Percentiles rank a stretch among this genome's conserved stretches.
Conservation (phyloP, 2,113 vertebrate species). For the Lepus americanus region DNA sequence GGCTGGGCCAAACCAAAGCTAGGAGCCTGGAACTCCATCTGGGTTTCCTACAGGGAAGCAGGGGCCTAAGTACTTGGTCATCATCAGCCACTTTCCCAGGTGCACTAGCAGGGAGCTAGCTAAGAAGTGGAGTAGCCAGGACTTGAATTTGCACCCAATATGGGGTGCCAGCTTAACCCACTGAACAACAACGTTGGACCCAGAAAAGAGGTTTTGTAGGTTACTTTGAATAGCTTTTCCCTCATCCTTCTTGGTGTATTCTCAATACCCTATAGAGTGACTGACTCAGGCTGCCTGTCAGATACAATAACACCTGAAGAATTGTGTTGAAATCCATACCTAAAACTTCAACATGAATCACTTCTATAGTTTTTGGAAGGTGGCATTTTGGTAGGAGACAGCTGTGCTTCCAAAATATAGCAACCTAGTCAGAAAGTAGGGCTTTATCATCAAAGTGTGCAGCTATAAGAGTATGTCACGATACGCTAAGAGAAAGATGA, state of each 20-base stretch:
- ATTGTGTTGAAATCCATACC: neutral
- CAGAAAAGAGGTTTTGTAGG: neutral
- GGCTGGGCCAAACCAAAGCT: no score
- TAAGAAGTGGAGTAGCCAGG: no score
- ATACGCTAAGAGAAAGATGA: conserved; percentile 5
- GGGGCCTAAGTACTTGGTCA: no score
- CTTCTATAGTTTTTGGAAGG: conserved; percentile 42
- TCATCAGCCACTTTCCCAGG: no score
- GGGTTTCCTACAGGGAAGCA: no score
- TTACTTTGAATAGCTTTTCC: neutral
- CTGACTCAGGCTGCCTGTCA: neutral
- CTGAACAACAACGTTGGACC: no score
- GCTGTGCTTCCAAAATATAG: neutral
- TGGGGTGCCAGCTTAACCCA: no score
- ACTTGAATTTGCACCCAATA: no score
- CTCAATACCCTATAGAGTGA: neutral
- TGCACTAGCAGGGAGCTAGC: no score
- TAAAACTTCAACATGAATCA: conserved; percentile 37
- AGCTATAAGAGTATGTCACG: conserved; percentile 10
- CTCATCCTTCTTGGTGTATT: neutral
- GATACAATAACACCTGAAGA: conserved; percentile 8
- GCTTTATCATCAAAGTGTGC: neutral
- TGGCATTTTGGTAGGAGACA: conserved; percentile 23
- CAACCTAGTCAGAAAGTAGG: neutral
- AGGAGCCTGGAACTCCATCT: no score